A percentile compares a stretch with the other conserved stretches of the same genome.
Conservation (phyloP, 2,888 invertebrate species). For the Patella caerulea region DNA sequence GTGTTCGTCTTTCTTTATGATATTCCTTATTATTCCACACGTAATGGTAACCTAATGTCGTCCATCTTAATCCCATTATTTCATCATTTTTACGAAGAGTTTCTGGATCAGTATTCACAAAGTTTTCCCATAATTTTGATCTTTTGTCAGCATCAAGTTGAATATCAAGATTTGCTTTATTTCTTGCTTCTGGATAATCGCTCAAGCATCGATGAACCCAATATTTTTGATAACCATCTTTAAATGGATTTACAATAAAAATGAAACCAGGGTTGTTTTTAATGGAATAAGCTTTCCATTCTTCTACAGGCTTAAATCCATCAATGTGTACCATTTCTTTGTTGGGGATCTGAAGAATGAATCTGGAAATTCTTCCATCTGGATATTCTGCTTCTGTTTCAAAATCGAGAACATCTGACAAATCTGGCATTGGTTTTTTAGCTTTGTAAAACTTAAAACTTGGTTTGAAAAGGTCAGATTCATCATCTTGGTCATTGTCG, state of each 20-base stretch:
- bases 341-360: constrained; percentile 28
- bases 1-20: constrained; percentile 66
- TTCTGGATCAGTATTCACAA: constrained; percentile 38
- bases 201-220: constrained; percentile 86
- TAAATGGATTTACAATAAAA: constrained; percentile 88
- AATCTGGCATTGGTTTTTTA: constrained; percentile 50
- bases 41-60: constrained; percentile 97
- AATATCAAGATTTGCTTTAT: constrained; percentile 71
- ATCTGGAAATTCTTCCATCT: constrained; percentile 30
- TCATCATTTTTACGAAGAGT: constrained; percentile 50
- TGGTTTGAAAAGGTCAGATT: constrained; percentile 54
- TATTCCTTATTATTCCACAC: constrained; percentile 95
- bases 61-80: constrained; percentile 82
- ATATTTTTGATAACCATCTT: constrained; percentile 81
- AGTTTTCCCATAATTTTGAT: constrained; percentile 44
- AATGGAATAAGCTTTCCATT: constrained; percentile 60
- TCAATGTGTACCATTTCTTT: constrained; percentile 31
- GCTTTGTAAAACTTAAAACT: constrained; percentile 60
- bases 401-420: constrained; percentile 52
- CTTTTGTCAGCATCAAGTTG: constrained; percentile 48
- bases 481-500: constrained; percentile 7
- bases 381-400: background rate
- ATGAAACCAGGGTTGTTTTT: constrained; percentile 76
- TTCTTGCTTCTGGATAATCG: constrained; percentile 82
- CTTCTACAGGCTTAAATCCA: constrained; percentile 50